A percentile compares a stretch with the other conserved stretches of the same genome.
Conservation (phyloP, 1,140 invertebrate genomes). For the Argopecten irradians region DNA sequence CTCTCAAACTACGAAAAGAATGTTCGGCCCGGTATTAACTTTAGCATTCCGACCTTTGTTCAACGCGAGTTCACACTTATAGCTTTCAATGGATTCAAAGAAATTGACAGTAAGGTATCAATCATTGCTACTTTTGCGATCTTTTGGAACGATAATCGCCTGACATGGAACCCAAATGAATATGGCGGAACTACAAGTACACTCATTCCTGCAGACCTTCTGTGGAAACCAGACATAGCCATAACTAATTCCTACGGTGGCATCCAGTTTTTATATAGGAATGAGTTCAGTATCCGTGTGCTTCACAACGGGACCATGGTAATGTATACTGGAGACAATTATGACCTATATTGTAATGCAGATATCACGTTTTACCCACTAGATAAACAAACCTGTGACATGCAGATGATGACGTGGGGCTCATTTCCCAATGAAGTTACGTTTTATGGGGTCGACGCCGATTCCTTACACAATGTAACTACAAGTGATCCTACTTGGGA, state of each 20-base stretch:
- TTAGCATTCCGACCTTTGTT: too few relatives aligned
- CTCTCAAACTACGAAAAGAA: too few relatives aligned
- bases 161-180: constrained; percentile 36
- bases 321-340: constrained; percentile 79
- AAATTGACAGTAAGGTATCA: constrained; percentile 44
- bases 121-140: constrained; percentile 33
- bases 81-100: constrained; percentile 38
- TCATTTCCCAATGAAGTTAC: not conserved
- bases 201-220: not conserved
- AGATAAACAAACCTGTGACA: constrained; percentile 53
- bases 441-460: not conserved
- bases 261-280: constrained; percentile 6
- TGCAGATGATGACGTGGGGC: not conserved
- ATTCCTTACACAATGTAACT: not conserved
- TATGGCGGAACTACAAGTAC: constrained; percentile 10
- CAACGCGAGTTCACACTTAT: too few relatives aligned
- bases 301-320: constrained; percentile 71
- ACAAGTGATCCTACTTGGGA: constrained; percentile 33
- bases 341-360: constrained; percentile 45
- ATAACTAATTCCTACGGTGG: constrained; percentile 30
- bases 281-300: constrained; percentile 27
- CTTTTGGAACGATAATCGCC: constrained; percentile 37
- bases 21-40: too few relatives aligned
- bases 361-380: constrained; percentile 62
- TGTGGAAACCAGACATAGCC: constrained; percentile 45